phyloP scores from a whole-genome alignment of 2,888 invertebrate species.

The Brachyopa scutellaris region DNA sequence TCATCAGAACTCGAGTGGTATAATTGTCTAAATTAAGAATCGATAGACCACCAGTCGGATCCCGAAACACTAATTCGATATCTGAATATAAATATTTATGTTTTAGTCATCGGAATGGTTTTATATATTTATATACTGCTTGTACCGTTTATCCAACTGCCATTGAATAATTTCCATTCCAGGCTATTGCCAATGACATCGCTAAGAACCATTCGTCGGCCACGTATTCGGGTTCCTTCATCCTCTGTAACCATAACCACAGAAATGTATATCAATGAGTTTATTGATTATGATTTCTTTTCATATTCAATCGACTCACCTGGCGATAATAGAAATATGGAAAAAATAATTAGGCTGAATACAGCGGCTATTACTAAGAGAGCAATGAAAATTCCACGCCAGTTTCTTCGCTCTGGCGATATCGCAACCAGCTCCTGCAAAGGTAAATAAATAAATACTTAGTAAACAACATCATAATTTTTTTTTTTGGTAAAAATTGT shows the following conservation, averaged over 20 bases:
- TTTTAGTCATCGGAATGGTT: no score
- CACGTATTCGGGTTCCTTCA: constrained; percentile 87
- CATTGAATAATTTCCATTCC: constrained; percentile 87
- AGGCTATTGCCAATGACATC: constrained; percentile 85
- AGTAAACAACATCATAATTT: no score
- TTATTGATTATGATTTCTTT: no score
- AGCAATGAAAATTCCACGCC: constrained; percentile 96
- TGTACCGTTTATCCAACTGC: constrained; percentile 89
- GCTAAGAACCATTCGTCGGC: constrained; percentile 87
- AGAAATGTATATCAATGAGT: neutral
- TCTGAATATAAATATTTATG: constrained; percentile 82
- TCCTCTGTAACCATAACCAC: constrained; percentile 76
- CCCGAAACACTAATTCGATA: constrained; percentile 89
- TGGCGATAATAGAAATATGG: constrained; percentile 94
- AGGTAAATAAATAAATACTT: no score
- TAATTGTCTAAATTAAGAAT: constrained; percentile 90
- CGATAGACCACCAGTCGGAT: constrained; percentile 90
- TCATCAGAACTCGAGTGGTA: constrained; percentile 88
- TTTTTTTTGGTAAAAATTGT: no score
- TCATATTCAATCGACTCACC: constrained; percentile 75
- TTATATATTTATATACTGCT: constrained; percentile 82
- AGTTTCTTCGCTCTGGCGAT: constrained; percentile 94
- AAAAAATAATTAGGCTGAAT: constrained; percentile 93
- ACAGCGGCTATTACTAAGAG: constrained; percentile 94
- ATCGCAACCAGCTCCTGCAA: constrained; percentile 94